Percentiles rank a stretch among this genome's conserved stretches.
Conservation (phyloP, 2,797 vertebrate genomes). For the Melanotaenia nigrans region DNA sequence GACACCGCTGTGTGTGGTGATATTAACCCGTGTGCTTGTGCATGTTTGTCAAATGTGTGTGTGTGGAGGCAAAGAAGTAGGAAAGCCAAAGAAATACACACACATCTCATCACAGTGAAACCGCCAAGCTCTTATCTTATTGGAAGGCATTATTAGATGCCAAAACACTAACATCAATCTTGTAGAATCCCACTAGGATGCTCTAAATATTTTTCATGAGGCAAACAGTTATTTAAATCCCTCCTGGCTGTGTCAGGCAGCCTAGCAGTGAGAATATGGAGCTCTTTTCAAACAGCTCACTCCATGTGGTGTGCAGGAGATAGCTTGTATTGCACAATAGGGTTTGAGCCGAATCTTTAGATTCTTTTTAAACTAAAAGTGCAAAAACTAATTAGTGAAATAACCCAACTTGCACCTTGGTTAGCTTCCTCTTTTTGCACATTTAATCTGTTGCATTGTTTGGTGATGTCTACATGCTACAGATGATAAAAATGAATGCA, state of each 20-base stretch:
- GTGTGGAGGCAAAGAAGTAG: constrained; percentile 34
- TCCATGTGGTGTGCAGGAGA: constrained; percentile 52
- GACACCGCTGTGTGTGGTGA: constrained; percentile 42
- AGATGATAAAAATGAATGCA: constrained; percentile 21
- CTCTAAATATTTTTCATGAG: constrained; percentile 72
- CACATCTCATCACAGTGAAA: constrained; percentile 65
- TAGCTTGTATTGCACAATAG: constrained; percentile 39
- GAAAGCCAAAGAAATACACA: constrained; percentile 59
- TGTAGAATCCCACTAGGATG: constrained; percentile 57
- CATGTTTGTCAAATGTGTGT: constrained; percentile 45
- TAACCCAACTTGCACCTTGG: constrained; percentile 20
- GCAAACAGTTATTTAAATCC: constrained; percentile 72
- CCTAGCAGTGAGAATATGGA: constrained; percentile 42
- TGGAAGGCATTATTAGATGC: constrained; percentile 73
- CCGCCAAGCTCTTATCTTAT: constrained; percentile 72
- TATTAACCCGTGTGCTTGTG: constrained; percentile 45
- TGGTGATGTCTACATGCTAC: constrained; percentile 47
- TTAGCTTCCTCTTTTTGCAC: constrained; percentile 13
- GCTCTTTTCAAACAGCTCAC: constrained; percentile 60
- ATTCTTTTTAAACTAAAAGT: constrained; percentile 51
- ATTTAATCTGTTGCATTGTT: constrained; percentile 19
- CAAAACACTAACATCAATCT: constrained; percentile 75
- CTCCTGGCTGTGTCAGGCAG: constrained; percentile 60
- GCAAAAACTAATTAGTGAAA: constrained; percentile 8
- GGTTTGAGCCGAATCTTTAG: constrained; percentile 43